These are phyloP conservation scores for Trissolcus basalis DNA, from an alignment of 1,140 invertebrate species.

Conservation along the genomic window DNA sequence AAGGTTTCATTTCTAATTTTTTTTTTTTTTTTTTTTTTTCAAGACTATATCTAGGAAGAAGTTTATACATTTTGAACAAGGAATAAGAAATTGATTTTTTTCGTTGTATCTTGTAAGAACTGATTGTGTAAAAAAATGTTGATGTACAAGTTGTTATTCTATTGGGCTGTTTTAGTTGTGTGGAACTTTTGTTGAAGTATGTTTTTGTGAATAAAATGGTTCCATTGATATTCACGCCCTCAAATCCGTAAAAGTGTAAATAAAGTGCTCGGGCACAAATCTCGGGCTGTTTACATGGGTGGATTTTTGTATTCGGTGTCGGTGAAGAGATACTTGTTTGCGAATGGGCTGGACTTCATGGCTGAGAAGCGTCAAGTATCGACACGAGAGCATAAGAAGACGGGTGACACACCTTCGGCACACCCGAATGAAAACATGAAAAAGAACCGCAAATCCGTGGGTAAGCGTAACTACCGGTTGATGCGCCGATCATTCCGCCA, in stretches of 20 bases:
- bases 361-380: conserved; percentile 27
- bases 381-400: conserved; percentile 24
- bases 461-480: conserved; percentile 73
- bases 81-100: no score
- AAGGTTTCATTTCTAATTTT: no score
- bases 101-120: no score
- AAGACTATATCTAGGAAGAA: no score
- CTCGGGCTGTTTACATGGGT: conserved; percentile 40
- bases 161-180: no score
- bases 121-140: no score
- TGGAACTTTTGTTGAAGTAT: no score
- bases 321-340: conserved; percentile 33
- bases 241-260: conserved; percentile 33
- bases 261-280: conserved; percentile 3
- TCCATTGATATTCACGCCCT: conserved; percentile 15
- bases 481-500: conserved; percentile 75
- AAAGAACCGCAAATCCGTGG: conserved; percentile 75
- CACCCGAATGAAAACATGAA: conserved; percentile 56
- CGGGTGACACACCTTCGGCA: conserved; percentile 18
- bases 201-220: no score
- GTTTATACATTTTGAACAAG: no score
- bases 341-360: conserved; percentile 36
- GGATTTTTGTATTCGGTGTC: conserved; percentile 41
- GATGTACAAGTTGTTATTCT: no score
- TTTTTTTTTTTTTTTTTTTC: no score